Evolutionary conservation across 2,113 vertebrate species (phyloP), one percentile per base, ranked within the genome.

Genomic region (Zeus faber): DNA sequence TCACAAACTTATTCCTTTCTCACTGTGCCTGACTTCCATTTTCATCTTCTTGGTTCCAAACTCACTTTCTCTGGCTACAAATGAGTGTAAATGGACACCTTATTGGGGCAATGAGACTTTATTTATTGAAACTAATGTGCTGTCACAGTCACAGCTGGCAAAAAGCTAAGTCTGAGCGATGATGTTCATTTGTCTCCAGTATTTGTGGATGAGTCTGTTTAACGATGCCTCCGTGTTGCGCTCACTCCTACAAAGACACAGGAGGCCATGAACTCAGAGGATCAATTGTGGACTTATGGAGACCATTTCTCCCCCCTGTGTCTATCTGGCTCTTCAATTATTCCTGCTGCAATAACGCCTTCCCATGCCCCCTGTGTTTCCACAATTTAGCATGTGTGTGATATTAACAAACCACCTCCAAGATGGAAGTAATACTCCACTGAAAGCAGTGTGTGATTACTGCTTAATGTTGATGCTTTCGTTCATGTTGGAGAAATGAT

Each of bases 71-170:
- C 73, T 67, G 55, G 53, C 72, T 69, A 60, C 80, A 70, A 78
- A 79, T 72, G 65, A 74, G 52, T 71, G 58, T 60, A 76, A 85
- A 82, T 76, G 65, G 76, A 83, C 74, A 69, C 50, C 61, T 72
- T 62, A 76, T 71, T 65, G 60, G 56, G 73, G 76, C 67, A 68
- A 79, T 81, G 65, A 85, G 58, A 41, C 47, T 64, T 52, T 65
- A 47, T 58, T 84, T 83, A 84, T 85, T 83, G 74, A 78, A 82
- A 80, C 49, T 54, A 84, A 81, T 81, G 65, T 56, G 58, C 67
- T 82, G 63, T 75, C 80, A 72, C 58, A 69, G 61, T 74, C 72
- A 76, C 70, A 80, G 73, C 67, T 76, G 65, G 71, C 57, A 61
- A 67, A 78, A 76, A 37, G 43, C 48, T 62, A 76, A 44, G 47